Evolutionary conservation across 2,888 invertebrate genomes (phyloP).

Genomic region (Lepidocyrtinus sp.): DNA sequence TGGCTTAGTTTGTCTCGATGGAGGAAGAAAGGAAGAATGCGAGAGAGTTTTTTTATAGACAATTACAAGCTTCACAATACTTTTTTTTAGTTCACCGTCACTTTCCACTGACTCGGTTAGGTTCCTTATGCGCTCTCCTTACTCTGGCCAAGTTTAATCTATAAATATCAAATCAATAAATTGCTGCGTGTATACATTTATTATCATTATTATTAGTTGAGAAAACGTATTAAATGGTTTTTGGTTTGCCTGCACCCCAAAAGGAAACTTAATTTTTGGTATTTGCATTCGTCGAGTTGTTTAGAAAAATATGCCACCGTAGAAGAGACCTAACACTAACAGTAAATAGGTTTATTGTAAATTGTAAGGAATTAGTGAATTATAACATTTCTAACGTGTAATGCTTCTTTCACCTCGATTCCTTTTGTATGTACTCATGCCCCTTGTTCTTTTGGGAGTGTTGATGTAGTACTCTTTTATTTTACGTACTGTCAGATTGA

Average conservation of each 20-base stretch:
- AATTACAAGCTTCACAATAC: not conserved
- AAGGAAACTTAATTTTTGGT: not conserved
- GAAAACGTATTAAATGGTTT: conserved; percentile 4
- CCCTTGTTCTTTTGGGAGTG: no score
- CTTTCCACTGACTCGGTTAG: not conserved
- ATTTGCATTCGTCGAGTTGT: no score
- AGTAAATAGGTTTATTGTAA: no score
- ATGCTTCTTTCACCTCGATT: no score
- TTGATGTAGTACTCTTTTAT: no score
- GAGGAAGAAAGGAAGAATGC: no score
- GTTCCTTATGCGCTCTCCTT: not conserved
- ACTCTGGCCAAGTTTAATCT: conserved; percentile 40
- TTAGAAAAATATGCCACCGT: no score
- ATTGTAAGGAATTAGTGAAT: not conserved
- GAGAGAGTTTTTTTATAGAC: not conserved
- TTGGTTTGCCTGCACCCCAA: no score
- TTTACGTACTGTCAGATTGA: not conserved
- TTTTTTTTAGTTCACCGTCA: not conserved
- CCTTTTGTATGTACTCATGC: no score
- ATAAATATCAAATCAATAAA: conserved; percentile 57
- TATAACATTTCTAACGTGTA: no score
- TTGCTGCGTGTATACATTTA: conserved; percentile 6
- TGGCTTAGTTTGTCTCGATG: no score
- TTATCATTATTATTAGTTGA: conserved; percentile 6
- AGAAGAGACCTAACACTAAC: not conserved